These are phyloP conservation scores for Nomada lathburiana DNA, from an alignment of 2,888 invertebrate genomes.

Conservation along the genomic window DNA sequence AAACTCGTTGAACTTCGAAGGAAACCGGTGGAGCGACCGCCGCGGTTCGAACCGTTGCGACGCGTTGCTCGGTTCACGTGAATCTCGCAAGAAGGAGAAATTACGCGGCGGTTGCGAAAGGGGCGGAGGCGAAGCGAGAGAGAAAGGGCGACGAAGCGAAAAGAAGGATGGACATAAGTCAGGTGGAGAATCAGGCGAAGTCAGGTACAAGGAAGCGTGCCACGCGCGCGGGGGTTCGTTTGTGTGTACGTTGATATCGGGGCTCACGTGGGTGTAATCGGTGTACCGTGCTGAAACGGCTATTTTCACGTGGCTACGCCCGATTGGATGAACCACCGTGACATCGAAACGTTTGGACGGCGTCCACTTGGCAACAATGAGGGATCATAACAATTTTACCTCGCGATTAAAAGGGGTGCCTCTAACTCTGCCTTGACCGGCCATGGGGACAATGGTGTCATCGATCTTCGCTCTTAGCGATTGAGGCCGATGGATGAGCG, in stretches of 20 bases:
- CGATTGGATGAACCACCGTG: conserved; percentile 76
- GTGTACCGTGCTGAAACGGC: conserved; percentile 74
- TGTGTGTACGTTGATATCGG: conserved; percentile 29
- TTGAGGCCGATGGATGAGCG: conserved; percentile 27
- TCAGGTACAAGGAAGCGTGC: conserved; percentile 43
- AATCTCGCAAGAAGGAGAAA: conserved; percentile 39
- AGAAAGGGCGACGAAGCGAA: neutral
- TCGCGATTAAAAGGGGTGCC: conserved; percentile 60
- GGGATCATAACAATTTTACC: conserved; percentile 67
- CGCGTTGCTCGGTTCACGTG: conserved; percentile 13
- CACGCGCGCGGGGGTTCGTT: conserved; percentile 54
- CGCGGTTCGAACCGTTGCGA: neutral
- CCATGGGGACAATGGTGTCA: conserved; percentile 48
- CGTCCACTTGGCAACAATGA: conserved; percentile 75
- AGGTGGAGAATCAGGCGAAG: conserved; percentile 40
- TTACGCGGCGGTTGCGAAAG: conserved; percentile 52
- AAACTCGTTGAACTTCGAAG: conserved; percentile 51
- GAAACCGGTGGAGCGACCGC: neutral
- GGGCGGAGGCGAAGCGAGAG: neutral
- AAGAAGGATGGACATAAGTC: conserved; percentile 29
- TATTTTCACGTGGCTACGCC: conserved; percentile 73
- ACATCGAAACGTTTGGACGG: conserved; percentile 73
- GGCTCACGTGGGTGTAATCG: conserved; percentile 69
- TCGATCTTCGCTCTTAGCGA: conserved; percentile 49
- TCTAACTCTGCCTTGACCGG: conserved; percentile 35